Evolutionary conservation across 2,113 vertebrate genomes (phyloP), one percentile per base, ranked within the genome.

Genomic region (Himantopus leucocephalus): DNA sequence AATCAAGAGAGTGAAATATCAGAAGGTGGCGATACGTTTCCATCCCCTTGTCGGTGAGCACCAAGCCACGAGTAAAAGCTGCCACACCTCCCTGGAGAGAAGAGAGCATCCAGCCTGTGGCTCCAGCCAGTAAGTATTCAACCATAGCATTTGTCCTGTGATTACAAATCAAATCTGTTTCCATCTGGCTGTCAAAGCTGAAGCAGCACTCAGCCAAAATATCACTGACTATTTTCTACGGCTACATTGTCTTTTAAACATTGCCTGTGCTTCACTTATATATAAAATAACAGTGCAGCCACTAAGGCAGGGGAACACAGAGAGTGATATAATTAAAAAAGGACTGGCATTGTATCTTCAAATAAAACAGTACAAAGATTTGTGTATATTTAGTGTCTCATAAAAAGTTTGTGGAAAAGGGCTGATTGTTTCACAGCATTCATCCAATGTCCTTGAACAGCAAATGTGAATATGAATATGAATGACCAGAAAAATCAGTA

Each of bases 1-100:
- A 74, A 73, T 2, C 1, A 8, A 63, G 52, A 75, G 9, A n/a
- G 29, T 43, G 26, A 68, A 52, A 27, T 37, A 72, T 32, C 5
- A 0, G 39, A 77, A 63, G 20, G 35, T 8, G 4, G 19, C 37
- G n/a, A 20, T 27, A 60, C 7, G 9, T 11, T n/a, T 68, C 64
- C 53, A 60, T 34, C n/a, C 41, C 70, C 13, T 27, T 7, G 0
- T 12, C 1, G 0, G 29, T 8, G 27, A 71, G 48, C 29, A 35
- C 39, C 1, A 5, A 76, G 34, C 37, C 2, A 0, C 9, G 14
- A 88, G 4, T 32, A 59, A 52, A 67, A 88, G 56, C 24, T 85
- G 17, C 15, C 6, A 20, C 23, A 22, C 23, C 74, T 58, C n/a
- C 72, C 5, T 0, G 67, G 34, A 81, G 26, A 90, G 39, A 35